phyloP scores from a whole-genome alignment of 1,140 invertebrate species.

The Musca domestica region DNA sequence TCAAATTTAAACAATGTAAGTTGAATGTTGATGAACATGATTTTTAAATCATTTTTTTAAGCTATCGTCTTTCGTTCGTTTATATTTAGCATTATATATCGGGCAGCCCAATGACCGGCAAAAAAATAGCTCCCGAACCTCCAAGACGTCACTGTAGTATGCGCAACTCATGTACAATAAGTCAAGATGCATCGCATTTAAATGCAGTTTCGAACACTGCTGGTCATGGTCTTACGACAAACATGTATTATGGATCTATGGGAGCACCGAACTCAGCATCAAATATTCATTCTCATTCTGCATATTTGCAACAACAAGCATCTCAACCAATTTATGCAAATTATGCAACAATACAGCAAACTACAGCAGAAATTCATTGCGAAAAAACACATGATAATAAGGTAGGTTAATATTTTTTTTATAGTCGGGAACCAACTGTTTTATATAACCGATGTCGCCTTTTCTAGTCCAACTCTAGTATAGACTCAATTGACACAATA shows the following conservation, averaged over 20 bases:
- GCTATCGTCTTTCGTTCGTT: background rate
- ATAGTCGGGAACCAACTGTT: background rate
- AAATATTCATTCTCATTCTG: constrained; percentile 15
- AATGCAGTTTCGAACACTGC: constrained; percentile 25
- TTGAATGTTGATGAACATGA: background rate
- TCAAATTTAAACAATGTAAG: constrained; percentile 26
- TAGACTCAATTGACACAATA: constrained; percentile 88
- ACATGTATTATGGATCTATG: constrained; percentile 37
- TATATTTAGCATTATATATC: constrained; percentile 39
- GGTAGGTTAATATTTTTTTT: constrained; percentile 12
- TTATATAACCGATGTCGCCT: background rate
- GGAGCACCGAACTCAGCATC: background rate
- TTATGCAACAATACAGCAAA: constrained; percentile 58
- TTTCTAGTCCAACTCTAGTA: constrained; percentile 84
- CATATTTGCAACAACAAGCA: constrained; percentile 31
- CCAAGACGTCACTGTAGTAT: constrained; percentile 72
- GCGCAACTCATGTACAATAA: constrained; percentile 48
- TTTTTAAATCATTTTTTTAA: background rate
- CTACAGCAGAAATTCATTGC: constrained; percentile 65
- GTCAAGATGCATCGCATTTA: constrained; percentile 31
- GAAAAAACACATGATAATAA: constrained; percentile 54
- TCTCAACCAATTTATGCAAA: constrained; percentile 56
- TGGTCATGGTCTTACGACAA: constrained; percentile 16
- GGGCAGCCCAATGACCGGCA: constrained; percentile 64
- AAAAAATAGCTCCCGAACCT: constrained; percentile 80